phyloP scores from a whole-genome alignment of 2,113 vertebrate genomes.

The Anolis sagrei region DNA sequence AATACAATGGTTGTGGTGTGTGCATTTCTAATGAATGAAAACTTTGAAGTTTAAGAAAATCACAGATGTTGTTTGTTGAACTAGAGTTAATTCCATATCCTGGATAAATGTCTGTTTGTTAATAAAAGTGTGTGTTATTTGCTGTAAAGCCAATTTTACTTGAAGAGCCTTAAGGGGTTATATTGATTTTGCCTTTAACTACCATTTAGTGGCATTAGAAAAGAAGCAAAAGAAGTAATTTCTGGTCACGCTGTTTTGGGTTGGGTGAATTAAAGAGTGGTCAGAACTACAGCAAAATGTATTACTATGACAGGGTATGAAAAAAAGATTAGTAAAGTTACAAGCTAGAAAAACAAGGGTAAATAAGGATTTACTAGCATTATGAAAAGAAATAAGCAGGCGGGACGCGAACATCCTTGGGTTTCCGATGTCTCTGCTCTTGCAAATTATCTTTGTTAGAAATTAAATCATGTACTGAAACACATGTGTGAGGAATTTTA shows the following conservation, averaged over 20 bases:
- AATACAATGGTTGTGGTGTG: background rate
- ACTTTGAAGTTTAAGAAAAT: background rate
- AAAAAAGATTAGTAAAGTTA: slow-evolving; percentile 27
- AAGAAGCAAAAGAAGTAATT: background rate
- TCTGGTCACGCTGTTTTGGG: background rate
- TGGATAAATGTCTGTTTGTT: background rate
- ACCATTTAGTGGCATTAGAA: background rate
- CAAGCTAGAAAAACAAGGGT: background rate
- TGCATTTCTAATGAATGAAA: background rate
- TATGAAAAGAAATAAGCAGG: slow-evolving; percentile 25
- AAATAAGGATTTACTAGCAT: slow-evolving; percentile 32
- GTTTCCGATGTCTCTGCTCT: background rate
- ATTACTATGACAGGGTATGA: slow-evolving; percentile 1
- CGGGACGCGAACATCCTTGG: slow-evolving; percentile 12
- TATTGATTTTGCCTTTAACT: slow-evolving; percentile 4
- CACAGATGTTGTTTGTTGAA: background rate
- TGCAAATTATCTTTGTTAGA: slow-evolving; percentile 4
- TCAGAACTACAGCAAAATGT: background rate
- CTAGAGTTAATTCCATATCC: background rate
- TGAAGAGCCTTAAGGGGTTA: background rate
- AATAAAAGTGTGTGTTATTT: background rate
- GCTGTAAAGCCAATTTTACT: slow-evolving; percentile 12
- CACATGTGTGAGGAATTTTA: slow-evolving; percentile 12
- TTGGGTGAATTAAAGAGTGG: background rate
- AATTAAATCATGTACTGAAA: slow-evolving; percentile 34